A percentile compares a stretch with the other conserved stretches of the same genome.
phyloP scores from a whole-genome alignment of 2,113 vertebrate species.

The Rattus norvegicus region GRCr8 NC_086038.1:12878001-12878500 shows the following conservation, averaged over 20 bases:
- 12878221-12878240: not conserved
- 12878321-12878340: not conserved
- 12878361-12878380: rapidly evolving
- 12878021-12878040: not conserved
- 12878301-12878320: not conserved
- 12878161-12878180: constrained; percentile 89
- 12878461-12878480: not conserved
- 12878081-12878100: not conserved
- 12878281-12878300: not conserved
- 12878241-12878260: not conserved
- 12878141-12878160: constrained; percentile 88
- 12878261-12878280: not conserved
- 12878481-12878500: not conserved
- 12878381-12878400: not conserved
- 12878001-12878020: not conserved
- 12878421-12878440: not conserved
- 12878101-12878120: not conserved
- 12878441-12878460: not conserved
- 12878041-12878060: not conserved
- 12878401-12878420: not conserved
- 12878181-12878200: constrained; percentile 92
- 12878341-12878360: not conserved
- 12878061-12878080: not conserved
- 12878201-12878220: constrained; percentile 91
- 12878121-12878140: constrained; percentile 85